Evolutionary conservation across 1,140 invertebrate genomes (phyloP), one percentile per base, ranked within the genome.

Genomic region (Aphelenchoides fujianensis): DNA sequence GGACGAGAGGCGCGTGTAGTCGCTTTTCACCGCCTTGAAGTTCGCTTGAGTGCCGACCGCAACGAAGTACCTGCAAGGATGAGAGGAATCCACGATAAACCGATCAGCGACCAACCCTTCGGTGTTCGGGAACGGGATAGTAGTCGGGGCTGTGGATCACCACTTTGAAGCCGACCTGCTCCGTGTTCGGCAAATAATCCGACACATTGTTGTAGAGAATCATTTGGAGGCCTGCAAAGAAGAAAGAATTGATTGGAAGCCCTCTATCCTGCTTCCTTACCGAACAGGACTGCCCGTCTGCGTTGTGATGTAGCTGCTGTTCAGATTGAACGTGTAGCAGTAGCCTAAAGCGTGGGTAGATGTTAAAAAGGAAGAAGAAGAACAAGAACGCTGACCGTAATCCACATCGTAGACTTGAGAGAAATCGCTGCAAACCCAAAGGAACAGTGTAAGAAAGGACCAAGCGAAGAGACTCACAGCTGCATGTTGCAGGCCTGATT

Each of bases 321-420:
- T 62, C 59, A 23, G 31, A 34, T 67, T 67, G 2, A 67, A 67
- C 2, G 64, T 67, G 34, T 63, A 67, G 53, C 64, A 67, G 34
- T 67, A n/a, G n/a, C n/a, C n/a, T n/a, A n/a, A n/a, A n/a, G n/a
- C n/a, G n/a, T n/a, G n/a, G n/a, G n/a, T n/a, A n/a, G n/a, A n/a
- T n/a, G n/a, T n/a, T n/a, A n/a, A n/a, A n/a, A n/a, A n/a, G n/a
- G n/a, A n/a, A n/a, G n/a, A n/a, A n/a, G n/a, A n/a, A n/a, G n/a
- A n/a, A n/a, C n/a, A n/a, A n/a, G n/a, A n/a, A n/a, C n/a, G 19
- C 19, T n/a, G n/a, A n/a, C 64, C 64, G 64, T 67, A 67, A 34
- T 67, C 64, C 19, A 68, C 54, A 66, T 67, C 64, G 2, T 23
- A 67, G n/a, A 68, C 2, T 2, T 19, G n/a, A 2, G 19, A 23